Percentiles rank a stretch among this genome's conserved stretches.
These are phyloP conservation scores for Nannoperca australis DNA, from an alignment of 2,797 vertebrate genomes.

Conservation along the genomic window DNA sequence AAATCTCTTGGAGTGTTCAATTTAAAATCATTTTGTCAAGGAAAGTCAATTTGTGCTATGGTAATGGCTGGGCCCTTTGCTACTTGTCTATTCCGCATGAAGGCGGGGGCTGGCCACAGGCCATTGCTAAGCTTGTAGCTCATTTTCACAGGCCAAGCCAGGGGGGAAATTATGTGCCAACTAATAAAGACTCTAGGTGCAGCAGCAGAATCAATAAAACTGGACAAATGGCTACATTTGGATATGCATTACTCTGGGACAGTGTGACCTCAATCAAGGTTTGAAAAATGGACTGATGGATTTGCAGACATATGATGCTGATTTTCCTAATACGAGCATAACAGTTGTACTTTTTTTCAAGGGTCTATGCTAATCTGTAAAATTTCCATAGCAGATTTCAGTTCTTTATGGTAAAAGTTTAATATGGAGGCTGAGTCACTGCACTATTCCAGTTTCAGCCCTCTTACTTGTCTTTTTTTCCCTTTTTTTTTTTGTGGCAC, in stretches of 20 bases:
- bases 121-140: slow-evolving; percentile 64
- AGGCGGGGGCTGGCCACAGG: slow-evolving; percentile 46
- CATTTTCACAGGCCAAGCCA: slow-evolving; percentile 61
- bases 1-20: slow-evolving; percentile 17
- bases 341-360: slow-evolving; percentile 6
- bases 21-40: slow-evolving; percentile 62
- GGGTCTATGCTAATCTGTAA: slow-evolving; percentile 15
- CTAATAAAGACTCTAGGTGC: slow-evolving; percentile 66
- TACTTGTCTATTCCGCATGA: slow-evolving; percentile 55
- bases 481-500: slow-evolving; percentile 13
- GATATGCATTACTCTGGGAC: slow-evolving; percentile 49
- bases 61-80: slow-evolving; percentile 63
- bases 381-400: slow-evolving; percentile 43
- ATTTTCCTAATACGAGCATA: slow-evolving; percentile 17
- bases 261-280: slow-evolving; percentile 46
- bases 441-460: slow-evolving; percentile 2
- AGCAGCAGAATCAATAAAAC: slow-evolving; percentile 64
- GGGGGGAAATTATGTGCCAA: slow-evolving; percentile 53
- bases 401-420: slow-evolving; percentile 34
- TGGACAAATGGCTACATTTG: slow-evolving; percentile 59
- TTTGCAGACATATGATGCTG: slow-evolving; percentile 28
- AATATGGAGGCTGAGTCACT: slow-evolving; percentile 38
- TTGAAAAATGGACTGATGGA: slow-evolving; percentile 35
- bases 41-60: slow-evolving; percentile 58
- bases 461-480: slow-evolving; percentile 30